These are phyloP conservation scores for Bedellia somnulentella DNA, from an alignment of 2,888 invertebrate genomes.

Conservation along the genomic window DNA sequence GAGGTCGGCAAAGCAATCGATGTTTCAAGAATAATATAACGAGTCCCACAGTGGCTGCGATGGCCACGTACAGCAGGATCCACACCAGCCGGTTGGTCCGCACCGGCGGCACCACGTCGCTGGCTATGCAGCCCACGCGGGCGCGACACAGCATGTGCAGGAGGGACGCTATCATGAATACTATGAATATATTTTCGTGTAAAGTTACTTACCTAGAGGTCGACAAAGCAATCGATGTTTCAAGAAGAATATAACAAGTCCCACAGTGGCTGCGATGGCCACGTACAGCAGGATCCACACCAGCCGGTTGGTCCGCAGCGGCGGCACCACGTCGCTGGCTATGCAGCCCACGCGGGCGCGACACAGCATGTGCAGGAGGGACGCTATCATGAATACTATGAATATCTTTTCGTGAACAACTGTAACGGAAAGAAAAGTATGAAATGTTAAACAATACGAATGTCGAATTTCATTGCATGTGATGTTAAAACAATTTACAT, in stretches of 20 bases:
- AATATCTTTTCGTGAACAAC: conserved; percentile 90
- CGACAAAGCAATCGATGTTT: conserved; percentile 87
- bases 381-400: conserved; percentile 85
- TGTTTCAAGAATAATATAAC: conserved; percentile 88
- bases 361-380: conserved; percentile 77
- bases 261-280: conserved; percentile 78
- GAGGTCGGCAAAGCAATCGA: conserved; percentile 83
- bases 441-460: no score
- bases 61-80: conserved; percentile 73
- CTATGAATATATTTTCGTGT: conserved; percentile 89
- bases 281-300: conserved; percentile 69
- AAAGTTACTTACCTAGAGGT: conserved; percentile 76
- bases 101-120: conserved; percentile 50
- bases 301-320: conserved; percentile 68
- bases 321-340: conserved; percentile 41
- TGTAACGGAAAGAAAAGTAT: no score
- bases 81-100: conserved; percentile 68
- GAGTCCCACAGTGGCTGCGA: conserved; percentile 79
- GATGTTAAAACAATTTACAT: no score
- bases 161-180: conserved; percentile 84
- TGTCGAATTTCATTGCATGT: no score
- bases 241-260: conserved; percentile 84
- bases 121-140: conserved; percentile 39
- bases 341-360: conserved; percentile 46
- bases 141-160: conserved; percentile 73